These are phyloP conservation scores for Microtus pennsylvanicus DNA, from an alignment of 2,113 vertebrate genomes.

Conservation along the genomic window DNA sequence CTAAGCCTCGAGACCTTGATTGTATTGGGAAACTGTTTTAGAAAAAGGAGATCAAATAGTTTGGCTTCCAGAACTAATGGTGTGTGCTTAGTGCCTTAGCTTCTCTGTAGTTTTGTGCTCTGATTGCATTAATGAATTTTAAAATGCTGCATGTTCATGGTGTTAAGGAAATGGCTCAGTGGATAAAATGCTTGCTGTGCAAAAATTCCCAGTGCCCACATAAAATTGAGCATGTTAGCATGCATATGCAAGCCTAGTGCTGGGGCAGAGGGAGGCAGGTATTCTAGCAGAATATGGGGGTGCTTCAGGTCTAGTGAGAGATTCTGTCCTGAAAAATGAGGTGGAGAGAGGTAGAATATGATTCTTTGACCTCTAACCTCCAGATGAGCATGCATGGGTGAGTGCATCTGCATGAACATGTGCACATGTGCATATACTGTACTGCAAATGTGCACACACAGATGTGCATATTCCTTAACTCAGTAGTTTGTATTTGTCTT, in stretches of 20 bases:
- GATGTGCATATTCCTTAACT: slow-evolving; percentile 34
- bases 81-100: neutral
- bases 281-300: neutral
- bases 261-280: neutral
- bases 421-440: neutral
- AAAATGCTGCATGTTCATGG: neutral
- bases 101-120: slow-evolving; percentile 45
- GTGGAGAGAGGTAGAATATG: neutral
- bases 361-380: neutral
- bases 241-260: neutral
- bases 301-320: neutral
- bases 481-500: slow-evolving; percentile 42
- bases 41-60: slow-evolving; percentile 25
- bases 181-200: neutral
- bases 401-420: neutral
- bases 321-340: neutral
- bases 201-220: neutral
- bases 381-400: neutral
- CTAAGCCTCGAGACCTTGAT: neutral
- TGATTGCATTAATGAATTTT: slow-evolving; percentile 35
- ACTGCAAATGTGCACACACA: neutral
- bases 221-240: neutral
- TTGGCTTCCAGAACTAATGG: slow-evolving; percentile 35
- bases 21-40: slow-evolving; percentile 13
- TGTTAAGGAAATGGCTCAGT: neutral